Evolutionary conservation across 2,888 invertebrate species (phyloP), one percentile per base, ranked within the genome.

Genomic region (Eueremaeus valkanovi): DNA sequence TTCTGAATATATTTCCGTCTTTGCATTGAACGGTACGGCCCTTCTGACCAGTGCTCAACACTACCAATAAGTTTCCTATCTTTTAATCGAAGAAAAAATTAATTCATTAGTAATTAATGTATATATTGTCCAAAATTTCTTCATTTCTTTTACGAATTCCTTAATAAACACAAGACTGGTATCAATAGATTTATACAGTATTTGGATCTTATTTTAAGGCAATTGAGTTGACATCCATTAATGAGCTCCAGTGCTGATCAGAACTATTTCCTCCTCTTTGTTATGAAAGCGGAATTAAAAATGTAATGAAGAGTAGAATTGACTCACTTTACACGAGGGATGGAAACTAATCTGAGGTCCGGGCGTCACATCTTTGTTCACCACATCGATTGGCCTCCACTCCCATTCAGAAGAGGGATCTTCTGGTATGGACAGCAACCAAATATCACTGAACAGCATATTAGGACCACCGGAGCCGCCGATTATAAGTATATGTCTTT

Each of bases 281-380:
- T n/a, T n/a, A n/a, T n/a, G n/a, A n/a, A n/a, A n/a, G n/a, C n/a
- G n/a, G n/a, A n/a, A n/a, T n/a, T n/a, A n/a, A n/a, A n/a, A n/a
- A n/a, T n/a, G n/a, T n/a, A n/a, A n/a, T n/a, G n/a, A n/a, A n/a
- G n/a, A n/a, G n/a, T n/a, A n/a, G n/a, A n/a, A n/a, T n/a, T n/a
- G n/a, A n/a, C n/a, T 81, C 84, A 89, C 89, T 84, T 88, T 90
- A 83, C 94, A 94, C 72, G 92, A 93, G 75, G 94, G 93, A 85
- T 95, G 93, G 83, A 93, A 94, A 93, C 95, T 95, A 82, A 95
- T 90, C 82, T 92, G 91, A 0, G 90, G 95, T 91, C 58, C 90
- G 90, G 87, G 13, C 2, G 63, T 89, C 81, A 91, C 89, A 79
- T 89, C 88, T 33, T 63, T 63, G 82, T 92, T 91, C 78, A 87